Evolutionary conservation across 2,797 vertebrate genomes (phyloP).

Genomic region (Danio tinwini): DNA sequence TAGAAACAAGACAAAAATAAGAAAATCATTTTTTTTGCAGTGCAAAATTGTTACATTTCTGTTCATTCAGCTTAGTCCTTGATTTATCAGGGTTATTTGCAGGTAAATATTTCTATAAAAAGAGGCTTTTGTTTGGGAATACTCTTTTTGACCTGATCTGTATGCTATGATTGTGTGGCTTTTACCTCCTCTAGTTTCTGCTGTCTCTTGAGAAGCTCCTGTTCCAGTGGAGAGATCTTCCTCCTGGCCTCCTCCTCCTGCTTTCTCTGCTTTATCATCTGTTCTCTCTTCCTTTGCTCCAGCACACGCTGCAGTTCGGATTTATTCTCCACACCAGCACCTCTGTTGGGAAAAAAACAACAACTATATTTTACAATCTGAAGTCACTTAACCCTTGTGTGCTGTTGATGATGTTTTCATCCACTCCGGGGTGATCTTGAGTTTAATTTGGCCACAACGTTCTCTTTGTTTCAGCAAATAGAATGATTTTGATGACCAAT

Average conservation of each 20-base stretch:
- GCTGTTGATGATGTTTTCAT: too few relatives aligned
- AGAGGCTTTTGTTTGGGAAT: not conserved
- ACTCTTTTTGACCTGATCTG: not conserved
- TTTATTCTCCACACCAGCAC: constrained; percentile 81
- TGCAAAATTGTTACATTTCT: too few relatives aligned
- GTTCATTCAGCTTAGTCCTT: too few relatives aligned
- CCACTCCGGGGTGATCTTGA: too few relatives aligned
- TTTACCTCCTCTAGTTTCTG: constrained; percentile 90
- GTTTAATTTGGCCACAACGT: too few relatives aligned
- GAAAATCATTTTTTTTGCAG: too few relatives aligned
- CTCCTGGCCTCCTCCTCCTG: constrained; percentile 89
- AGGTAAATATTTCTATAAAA: not conserved
- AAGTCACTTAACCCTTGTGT: too few relatives aligned
- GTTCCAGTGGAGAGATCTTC: constrained; percentile 91
- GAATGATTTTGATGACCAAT: too few relatives aligned
- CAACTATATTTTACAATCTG: too few relatives aligned
- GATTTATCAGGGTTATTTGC: too few relatives aligned
- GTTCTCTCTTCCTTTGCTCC: constrained; percentile 89
- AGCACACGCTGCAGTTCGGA: constrained; percentile 93
- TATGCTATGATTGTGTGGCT: not conserved
- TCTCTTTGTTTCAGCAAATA: too few relatives aligned
- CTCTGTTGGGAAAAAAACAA: constrained; percentile 62
- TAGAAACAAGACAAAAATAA: too few relatives aligned
- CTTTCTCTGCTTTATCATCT: constrained; percentile 87
- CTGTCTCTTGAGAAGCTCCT: constrained; percentile 90